Conservation (phyloP, 1,140 invertebrate species). For the Drosophila busckii region DNA sequence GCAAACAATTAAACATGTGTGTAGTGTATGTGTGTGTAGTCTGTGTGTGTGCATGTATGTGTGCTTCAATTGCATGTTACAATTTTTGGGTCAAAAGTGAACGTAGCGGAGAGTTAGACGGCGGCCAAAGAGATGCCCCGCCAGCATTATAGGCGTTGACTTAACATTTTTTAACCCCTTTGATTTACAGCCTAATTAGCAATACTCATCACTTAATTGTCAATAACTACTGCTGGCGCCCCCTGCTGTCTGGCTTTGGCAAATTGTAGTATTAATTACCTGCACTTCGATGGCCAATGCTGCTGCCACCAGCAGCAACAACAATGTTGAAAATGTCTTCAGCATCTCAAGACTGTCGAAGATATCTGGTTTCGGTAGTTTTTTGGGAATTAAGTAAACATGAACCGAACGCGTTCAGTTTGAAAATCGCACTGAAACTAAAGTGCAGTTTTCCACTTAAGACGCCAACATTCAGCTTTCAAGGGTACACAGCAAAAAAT, state of each 20-base stretch:
- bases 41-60: constrained; percentile 10
- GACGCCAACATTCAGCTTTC: constrained; percentile 44
- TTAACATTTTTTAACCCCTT: too few relatives aligned
- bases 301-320: constrained; percentile 32
- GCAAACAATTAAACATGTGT: constrained; percentile 45
- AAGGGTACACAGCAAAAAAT: constrained; percentile 51
- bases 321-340: constrained; percentile 14
- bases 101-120: constrained; percentile 38
- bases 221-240: not conserved
- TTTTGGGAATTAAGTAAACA: constrained; percentile 11
- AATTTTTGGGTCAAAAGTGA: constrained; percentile 79
- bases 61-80: constrained; percentile 61
- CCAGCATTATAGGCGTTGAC: too few relatives aligned
- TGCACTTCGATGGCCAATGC: constrained; percentile 62
- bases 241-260: too few relatives aligned
- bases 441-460: constrained; percentile 65
- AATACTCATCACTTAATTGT: constrained; percentile 5
- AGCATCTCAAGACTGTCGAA: constrained; percentile 25
- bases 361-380: constrained; percentile 6
- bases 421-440: constrained; percentile 66
- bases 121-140: too few relatives aligned
- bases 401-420: constrained; percentile 54
- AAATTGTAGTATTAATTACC: constrained; percentile 31
- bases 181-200: constrained; percentile 20
- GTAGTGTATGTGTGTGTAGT: constrained; percentile 13